Evolutionary conservation across 2,888 invertebrate genomes (phyloP).

Genomic region (Lasioglossum oenotherae): DNA sequence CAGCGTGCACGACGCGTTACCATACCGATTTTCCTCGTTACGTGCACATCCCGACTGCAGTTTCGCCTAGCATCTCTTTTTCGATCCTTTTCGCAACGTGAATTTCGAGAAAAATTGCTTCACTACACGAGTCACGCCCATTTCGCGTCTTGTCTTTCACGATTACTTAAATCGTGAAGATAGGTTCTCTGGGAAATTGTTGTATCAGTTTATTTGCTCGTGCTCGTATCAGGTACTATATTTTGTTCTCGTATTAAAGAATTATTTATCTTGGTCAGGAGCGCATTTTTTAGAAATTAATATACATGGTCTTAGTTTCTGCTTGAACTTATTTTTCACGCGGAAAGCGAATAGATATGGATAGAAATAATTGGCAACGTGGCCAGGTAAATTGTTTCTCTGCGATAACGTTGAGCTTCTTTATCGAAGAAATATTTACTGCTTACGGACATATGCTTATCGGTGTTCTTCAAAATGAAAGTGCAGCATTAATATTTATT

Average conservation of each 20-base stretch:
- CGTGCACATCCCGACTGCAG: neutral
- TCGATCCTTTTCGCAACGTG: neutral
- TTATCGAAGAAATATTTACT: neutral
- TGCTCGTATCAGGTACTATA: neutral
- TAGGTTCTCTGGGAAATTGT: neutral
- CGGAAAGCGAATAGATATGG: neutral
- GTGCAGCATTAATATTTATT: neutral
- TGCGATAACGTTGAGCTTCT: neutral
- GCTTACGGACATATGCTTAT: neutral
- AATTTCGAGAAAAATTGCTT: neutral
- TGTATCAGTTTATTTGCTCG: neutral
- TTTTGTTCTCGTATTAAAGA: too few species aligned
- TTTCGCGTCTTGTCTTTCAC: neutral
- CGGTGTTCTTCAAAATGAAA: neutral
- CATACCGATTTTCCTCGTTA: neutral
- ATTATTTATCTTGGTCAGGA: too few species aligned
- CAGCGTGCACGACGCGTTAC: conserved; percentile 17
- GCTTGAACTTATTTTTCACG: neutral
- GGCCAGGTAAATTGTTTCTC: neutral
- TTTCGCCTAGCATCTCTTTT: neutral
- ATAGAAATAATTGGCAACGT: neutral
- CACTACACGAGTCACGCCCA: accelerated
- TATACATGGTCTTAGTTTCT: neutral
- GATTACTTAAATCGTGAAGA: neutral
- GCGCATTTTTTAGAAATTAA: neutral